phyloP scores from a whole-genome alignment of 1,140 invertebrate species.

The Drosophila dunni region DNA sequence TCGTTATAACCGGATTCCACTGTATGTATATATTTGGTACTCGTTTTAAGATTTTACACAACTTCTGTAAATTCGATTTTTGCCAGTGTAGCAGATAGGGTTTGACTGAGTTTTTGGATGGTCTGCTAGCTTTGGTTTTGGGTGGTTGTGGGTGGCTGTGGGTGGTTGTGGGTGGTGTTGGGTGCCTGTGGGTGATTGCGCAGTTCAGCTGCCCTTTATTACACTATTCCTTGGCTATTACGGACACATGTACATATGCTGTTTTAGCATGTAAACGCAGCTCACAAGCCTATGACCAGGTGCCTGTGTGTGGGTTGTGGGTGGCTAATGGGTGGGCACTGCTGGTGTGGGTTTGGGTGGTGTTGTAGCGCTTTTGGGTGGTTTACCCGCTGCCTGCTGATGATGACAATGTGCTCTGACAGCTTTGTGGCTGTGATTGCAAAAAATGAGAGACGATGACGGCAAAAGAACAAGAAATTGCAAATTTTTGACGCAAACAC shows the following conservation, averaged over 20 bases:
- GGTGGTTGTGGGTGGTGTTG: neutral
- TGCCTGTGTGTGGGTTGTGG: conserved; percentile 39
- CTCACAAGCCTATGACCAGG: conserved; percentile 56
- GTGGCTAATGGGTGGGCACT: neutral
- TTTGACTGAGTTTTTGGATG: conserved; percentile 1
- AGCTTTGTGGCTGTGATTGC: conserved; percentile 78
- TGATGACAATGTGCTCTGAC: conserved; percentile 80
- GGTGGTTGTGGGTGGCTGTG: conserved; percentile 2
- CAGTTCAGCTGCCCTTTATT: conserved; percentile 75
- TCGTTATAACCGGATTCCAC: too few species aligned
- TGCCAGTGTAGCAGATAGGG: conserved; percentile 6
- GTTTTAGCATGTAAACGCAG: conserved; percentile 23
- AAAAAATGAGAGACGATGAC: conserved; percentile 80
- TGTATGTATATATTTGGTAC: too few species aligned
- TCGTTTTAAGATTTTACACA: too few species aligned
- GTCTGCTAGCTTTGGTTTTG: neutral
- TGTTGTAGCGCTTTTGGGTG: neutral
- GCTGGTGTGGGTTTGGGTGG: conserved; percentile 2
- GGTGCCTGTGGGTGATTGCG: conserved; percentile 18
- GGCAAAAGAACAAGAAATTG: conserved; percentile 72
- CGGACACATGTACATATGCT: conserved; percentile 62
- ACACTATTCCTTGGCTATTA: conserved; percentile 73
- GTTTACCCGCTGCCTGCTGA: conserved; percentile 34
- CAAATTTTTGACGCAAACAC: conserved; percentile 47
- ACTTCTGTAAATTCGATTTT: too few species aligned